A percentile compares a stretch with the other conserved stretches of the same genome.
phyloP scores from a whole-genome alignment of 1,140 invertebrate genomes.

The Bursaphelenchus mucronatus region DNA sequence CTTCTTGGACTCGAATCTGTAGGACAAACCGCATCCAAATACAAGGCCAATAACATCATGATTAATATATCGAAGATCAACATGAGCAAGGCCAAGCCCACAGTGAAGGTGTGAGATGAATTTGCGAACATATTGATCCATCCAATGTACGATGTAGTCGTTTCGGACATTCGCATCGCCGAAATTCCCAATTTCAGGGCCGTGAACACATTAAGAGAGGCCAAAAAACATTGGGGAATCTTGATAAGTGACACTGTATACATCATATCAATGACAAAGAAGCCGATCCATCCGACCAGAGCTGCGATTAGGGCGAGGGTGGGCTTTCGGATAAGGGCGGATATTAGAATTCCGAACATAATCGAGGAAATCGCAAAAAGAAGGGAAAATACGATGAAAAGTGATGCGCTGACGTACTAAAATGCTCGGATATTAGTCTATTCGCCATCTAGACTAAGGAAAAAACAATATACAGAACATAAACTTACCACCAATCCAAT shows the following conservation, averaged over 20 bases:
- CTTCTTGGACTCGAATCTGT: constrained; percentile 35
- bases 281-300: constrained; percentile 7
- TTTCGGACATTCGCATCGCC: constrained; percentile 30
- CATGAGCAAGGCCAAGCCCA: constrained; percentile 42
- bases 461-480: constrained; percentile 18
- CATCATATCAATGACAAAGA: constrained; percentile 16
- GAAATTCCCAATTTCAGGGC: constrained; percentile 41
- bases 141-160: constrained; percentile 28
- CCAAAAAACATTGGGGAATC: constrained; percentile 32
- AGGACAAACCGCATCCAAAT: constrained; percentile 44
- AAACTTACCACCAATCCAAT: constrained; percentile 28
- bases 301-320: constrained; percentile 21
- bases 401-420: constrained; percentile 29
- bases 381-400: constrained; percentile 33
- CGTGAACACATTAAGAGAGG: constrained; percentile 34
- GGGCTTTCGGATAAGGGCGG: constrained; percentile 14
- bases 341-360: constrained; percentile 25
- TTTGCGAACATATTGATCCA: constrained; percentile 38
- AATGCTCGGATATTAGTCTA: constrained; percentile 7
- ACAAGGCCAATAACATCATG: constrained; percentile 33
- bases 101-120: constrained; percentile 26
- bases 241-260: constrained; percentile 27
- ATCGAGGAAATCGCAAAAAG: constrained; percentile 27
- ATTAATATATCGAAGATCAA: constrained; percentile 35
- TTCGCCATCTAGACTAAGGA: too few relatives aligned